Percentiles rank a stretch among this genome's conserved stretches.
Evolutionary conservation across 2,888 invertebrate genomes (phyloP).

Genomic region (Erebia aethiops): DNA sequence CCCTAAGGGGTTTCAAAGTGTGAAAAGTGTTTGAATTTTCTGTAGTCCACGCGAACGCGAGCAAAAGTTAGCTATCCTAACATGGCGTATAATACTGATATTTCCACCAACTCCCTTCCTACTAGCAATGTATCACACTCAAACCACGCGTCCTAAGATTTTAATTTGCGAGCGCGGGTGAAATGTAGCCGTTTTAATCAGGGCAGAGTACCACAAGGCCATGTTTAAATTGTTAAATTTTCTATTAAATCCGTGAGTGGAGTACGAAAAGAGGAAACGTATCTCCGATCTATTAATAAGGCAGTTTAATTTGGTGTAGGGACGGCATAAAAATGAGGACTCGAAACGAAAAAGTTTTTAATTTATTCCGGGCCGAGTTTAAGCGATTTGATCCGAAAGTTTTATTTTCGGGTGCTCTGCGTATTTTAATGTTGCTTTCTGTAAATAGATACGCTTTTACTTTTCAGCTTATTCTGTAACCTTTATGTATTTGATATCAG

Average conservation of each 20-base stretch:
- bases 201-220: conserved; percentile 57
- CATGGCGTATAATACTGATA: too few species aligned
- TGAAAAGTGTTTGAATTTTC: too few species aligned
- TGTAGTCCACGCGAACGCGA: too few species aligned
- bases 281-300: conserved; percentile 81
- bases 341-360: conserved; percentile 40
- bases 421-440: conserved; percentile 15
- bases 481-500: neutral
- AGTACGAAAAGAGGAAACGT: conserved; percentile 70
- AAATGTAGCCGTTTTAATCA: conserved; percentile 76
- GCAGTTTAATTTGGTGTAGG: conserved; percentile 71
- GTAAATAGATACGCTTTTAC: conserved; percentile 8
- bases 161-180: conserved; percentile 65
- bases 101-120: too few species aligned
- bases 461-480: neutral
- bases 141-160: conserved; percentile 68
- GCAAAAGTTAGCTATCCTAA: too few species aligned
- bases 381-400: conserved; percentile 26
- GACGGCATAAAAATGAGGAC: conserved; percentile 43
- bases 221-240: conserved; percentile 80
- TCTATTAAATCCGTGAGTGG: conserved; percentile 75
- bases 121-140: conserved; percentile 41
- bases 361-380: conserved; percentile 40
- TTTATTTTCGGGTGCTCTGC: conserved; percentile 7
- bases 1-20: too few species aligned